Evolutionary conservation across 2,888 invertebrate genomes (phyloP), one percentile per base, ranked within the genome.

Genomic region (Helicoverpa assulta): DNA sequence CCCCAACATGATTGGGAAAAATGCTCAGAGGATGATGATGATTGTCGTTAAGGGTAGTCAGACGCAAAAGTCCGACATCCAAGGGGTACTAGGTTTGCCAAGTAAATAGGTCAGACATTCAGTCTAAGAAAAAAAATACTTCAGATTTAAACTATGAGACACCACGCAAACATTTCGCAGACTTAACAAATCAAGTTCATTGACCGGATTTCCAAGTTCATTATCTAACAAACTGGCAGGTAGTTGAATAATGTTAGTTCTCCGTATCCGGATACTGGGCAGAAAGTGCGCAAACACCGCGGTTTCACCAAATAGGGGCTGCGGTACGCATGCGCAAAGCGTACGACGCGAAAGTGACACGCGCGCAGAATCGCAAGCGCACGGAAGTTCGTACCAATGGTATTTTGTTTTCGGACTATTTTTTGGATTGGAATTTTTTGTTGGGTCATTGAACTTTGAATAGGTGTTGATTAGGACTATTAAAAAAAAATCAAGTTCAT

Each of bases 271-370:
- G 73, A 76, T 77, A 77, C 77, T 76, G 56, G 93, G 90, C 92
- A 88, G 95, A 95, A 94, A 95, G 95, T 91, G 88, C 82, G 89
- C 89, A 90, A 91, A 90, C 85, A 85, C 73, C 84, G 76, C 50
- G 67, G 89, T 93, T 94, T 94, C 94, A 92, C 94, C 87, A 86
- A 86, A 88, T 88, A 90, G 89, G 86, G 87, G 88, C 87, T 89
- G 88, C 89, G 86, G 89, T 88, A 77, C 85, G 94, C 92, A 93
- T 93, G 86, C 87, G 82, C 87, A 90, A 76, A 47, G 80, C 75
- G 82, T 56, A 67, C 65, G 77, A 37, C 87, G 90, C 87, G 93
- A 93, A 93, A 93, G 93, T 90, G 84, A 82, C 75, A 80, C 87
- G 90, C 85, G 91, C 67, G 55, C 58, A 40, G 93, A 86, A 92